phyloP scores from a whole-genome alignment of 2,888 invertebrate species.

The Villa cingulata region DNA sequence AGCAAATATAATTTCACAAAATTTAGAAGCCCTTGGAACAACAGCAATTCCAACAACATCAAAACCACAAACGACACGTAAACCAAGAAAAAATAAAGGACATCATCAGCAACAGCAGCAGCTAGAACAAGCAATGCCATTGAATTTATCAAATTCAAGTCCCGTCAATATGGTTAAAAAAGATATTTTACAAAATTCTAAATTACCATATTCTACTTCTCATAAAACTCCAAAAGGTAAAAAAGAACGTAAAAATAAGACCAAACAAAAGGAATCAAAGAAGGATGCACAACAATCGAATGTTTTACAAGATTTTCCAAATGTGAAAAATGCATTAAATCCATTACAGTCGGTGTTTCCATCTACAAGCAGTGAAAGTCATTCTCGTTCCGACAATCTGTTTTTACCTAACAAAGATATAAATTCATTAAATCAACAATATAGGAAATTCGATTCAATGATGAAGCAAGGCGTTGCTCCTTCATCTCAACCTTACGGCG shows the following conservation, averaged over 20 bases:
- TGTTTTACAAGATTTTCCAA: not conserved
- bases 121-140: conserved; percentile 7
- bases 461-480: not conserved
- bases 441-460: not conserved
- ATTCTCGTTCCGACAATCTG: not conserved
- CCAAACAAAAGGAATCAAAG: not conserved
- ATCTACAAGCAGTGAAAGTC: not conserved
- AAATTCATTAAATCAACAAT: not conserved
- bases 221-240: conserved; percentile 3
- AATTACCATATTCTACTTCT: not conserved
- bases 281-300: conserved; percentile 10
- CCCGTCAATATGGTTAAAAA: conserved; percentile 5
- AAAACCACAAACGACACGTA: not conserved
- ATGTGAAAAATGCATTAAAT: not conserved
- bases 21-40: conserved; percentile 1
- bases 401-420: not conserved
- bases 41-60: conserved; percentile 9
- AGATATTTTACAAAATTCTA: not conserved
- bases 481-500: conserved; percentile 15
- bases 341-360: not conserved
- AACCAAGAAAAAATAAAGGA: conserved; percentile 1
- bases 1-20: not conserved
- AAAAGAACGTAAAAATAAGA: conserved; percentile 7
- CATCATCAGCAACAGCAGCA: conserved; percentile 2
- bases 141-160: conserved; percentile 7